A percentile compares a stretch with the other conserved stretches of the same genome.
Evolutionary conservation across 2,113 vertebrate species (phyloP).

Genomic region (Cyrtonyx montezumae): DNA sequence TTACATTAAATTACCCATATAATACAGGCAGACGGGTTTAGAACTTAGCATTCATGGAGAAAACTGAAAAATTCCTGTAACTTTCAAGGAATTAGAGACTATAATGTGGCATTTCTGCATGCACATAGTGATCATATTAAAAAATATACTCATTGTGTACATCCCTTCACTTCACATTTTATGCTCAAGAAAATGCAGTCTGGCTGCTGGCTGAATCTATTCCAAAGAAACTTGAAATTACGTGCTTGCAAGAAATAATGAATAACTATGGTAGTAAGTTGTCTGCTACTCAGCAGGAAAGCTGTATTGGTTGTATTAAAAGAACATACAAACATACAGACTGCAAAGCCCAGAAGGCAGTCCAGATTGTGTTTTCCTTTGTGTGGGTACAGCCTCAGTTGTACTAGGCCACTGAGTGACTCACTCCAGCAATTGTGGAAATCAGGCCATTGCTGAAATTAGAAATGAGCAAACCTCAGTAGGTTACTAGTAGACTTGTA

Average conservation of each 20-base stretch:
- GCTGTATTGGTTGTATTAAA: background rate
- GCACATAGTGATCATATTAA: background rate
- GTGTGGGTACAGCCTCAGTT: background rate
- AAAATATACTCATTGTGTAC: background rate
- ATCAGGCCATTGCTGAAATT: background rate
- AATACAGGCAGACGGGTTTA: background rate
- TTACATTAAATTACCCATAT: background rate
- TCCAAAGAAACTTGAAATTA: background rate
- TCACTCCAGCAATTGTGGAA: background rate
- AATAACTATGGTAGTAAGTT: background rate
- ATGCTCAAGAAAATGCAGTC: background rate
- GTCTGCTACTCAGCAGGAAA: background rate
- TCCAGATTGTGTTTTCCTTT: background rate
- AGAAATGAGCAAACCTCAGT: background rate
- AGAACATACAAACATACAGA: background rate
- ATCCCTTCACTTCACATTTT: background rate
- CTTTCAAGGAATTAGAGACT: background rate
- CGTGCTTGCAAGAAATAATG: background rate
- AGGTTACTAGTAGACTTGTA: background rate
- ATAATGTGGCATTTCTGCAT: background rate
- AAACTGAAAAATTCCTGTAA: background rate
- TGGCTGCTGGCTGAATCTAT: background rate
- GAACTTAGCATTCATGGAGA: background rate
- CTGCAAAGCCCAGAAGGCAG: background rate
- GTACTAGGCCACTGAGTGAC: background rate